Evolutionary conservation across 2,797 vertebrate genomes (phyloP).

Genomic region (Thaleichthys pacificus): DNA sequence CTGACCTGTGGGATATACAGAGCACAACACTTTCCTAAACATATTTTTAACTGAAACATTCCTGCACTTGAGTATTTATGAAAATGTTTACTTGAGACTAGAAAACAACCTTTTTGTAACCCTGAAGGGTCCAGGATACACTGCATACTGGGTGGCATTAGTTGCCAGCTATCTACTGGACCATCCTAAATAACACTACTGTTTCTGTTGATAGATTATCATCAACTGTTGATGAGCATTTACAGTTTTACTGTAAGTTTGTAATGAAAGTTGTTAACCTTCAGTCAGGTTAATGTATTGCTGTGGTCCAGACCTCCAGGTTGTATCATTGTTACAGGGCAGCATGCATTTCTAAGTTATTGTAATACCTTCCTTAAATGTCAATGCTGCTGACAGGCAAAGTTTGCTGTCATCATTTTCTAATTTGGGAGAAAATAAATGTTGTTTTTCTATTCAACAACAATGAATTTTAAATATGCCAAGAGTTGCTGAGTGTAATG

Average conservation of each 20-base stretch:
- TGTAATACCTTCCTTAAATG: conserved; percentile 26
- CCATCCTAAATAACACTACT: conserved; percentile 25
- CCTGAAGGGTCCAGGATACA: conserved; percentile 18
- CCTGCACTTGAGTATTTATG: conserved; percentile 30
- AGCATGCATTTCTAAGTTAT: too few relatives aligned
- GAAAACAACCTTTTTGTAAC: conserved; percentile 30
- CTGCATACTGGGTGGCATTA: conserved; percentile 22
- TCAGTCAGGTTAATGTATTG: conserved; percentile 35
- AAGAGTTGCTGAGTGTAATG: neutral
- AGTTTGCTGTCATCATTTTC: neutral
- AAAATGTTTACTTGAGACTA: neutral
- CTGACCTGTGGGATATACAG: conserved; percentile 22
- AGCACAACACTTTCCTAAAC: conserved; percentile 16
- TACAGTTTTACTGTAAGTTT: conserved; percentile 47
- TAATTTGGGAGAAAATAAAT: neutral
- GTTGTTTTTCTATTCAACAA: neutral
- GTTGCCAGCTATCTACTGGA: conserved; percentile 30
- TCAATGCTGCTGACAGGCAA: conserved; percentile 36
- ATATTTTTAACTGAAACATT: conserved; percentile 52
- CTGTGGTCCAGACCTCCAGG: conserved; percentile 17
- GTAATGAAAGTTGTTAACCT: conserved; percentile 55
- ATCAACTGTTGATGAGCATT: conserved; percentile 38
- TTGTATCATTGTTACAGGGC: neutral
- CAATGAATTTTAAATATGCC: neutral
- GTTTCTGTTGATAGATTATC: conserved; percentile 46